Evolutionary conservation across 2,113 vertebrate genomes (phyloP).

Genomic region (Marmota monax): DNA sequence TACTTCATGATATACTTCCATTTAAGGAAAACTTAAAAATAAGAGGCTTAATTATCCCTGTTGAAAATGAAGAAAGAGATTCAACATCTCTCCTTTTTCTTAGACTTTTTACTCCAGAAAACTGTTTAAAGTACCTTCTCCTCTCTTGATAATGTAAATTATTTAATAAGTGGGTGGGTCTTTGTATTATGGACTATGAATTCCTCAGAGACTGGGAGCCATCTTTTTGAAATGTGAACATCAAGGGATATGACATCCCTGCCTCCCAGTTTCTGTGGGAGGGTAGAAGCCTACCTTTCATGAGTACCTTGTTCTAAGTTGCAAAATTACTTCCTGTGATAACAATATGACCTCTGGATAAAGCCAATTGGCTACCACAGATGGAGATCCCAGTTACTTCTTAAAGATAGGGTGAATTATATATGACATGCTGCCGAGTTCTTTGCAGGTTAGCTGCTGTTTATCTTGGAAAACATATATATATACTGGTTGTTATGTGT

Average conservation of each 20-base stretch:
- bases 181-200: neutral
- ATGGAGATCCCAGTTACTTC: neutral
- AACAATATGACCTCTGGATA: neutral
- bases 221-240: neutral
- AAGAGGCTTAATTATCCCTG: neutral
- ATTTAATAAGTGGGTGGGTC: neutral
- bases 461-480: neutral
- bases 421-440: neutral
- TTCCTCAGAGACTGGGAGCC: neutral
- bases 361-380: neutral
- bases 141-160: neutral
- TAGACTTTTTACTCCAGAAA: neutral
- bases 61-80: neutral
- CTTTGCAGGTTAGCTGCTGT: neutral
- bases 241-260: no score
- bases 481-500: neutral
- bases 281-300: neutral
- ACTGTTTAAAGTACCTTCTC: neutral
- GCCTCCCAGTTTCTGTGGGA: neutral
- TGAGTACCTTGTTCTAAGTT: neutral
- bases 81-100: neutral
- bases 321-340: neutral
- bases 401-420: neutral
- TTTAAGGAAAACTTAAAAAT: neutral
- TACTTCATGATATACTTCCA: neutral